A percentile compares a stretch with the other conserved stretches of the same genome.
phyloP scores from a whole-genome alignment of 2,113 vertebrate species.

The Eretmochelys imbricata region DNA sequence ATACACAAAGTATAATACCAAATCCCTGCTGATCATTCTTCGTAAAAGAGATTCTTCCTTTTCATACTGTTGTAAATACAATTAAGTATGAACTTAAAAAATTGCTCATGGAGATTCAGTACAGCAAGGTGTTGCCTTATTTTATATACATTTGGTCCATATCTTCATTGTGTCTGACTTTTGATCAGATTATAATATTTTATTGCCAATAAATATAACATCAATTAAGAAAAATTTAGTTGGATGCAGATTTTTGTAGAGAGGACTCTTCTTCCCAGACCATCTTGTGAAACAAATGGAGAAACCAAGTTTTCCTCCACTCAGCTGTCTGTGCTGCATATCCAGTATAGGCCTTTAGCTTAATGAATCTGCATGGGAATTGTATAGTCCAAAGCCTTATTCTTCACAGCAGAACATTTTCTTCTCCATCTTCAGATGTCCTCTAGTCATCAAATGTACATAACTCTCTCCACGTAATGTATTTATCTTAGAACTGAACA shows the following conservation, averaged over 20 bases:
- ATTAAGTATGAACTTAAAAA: background rate
- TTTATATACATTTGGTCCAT: background rate
- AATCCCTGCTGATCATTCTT: background rate
- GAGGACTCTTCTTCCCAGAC: background rate
- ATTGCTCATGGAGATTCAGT: background rate
- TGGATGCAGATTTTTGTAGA: background rate
- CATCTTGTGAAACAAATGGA: background rate
- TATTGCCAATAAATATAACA: background rate
- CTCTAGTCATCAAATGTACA: background rate
- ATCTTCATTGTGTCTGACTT: background rate
- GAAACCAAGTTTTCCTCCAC: background rate
- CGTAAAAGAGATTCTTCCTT: background rate
- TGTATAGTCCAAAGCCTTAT: background rate
- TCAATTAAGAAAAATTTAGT: background rate
- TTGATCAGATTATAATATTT: background rate
- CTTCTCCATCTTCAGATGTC: slow-evolving; percentile 15
- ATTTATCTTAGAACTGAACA: background rate
- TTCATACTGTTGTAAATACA: background rate
- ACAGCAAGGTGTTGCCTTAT: background rate
- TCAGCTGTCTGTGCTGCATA: background rate
- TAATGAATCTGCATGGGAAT: background rate
- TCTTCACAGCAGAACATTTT: background rate
- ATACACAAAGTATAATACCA: background rate
- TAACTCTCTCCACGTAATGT: background rate
- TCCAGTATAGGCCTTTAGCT: background rate